phyloP scores from a whole-genome alignment of 2,888 invertebrate species.

The Drosophila pegasa region DNA sequence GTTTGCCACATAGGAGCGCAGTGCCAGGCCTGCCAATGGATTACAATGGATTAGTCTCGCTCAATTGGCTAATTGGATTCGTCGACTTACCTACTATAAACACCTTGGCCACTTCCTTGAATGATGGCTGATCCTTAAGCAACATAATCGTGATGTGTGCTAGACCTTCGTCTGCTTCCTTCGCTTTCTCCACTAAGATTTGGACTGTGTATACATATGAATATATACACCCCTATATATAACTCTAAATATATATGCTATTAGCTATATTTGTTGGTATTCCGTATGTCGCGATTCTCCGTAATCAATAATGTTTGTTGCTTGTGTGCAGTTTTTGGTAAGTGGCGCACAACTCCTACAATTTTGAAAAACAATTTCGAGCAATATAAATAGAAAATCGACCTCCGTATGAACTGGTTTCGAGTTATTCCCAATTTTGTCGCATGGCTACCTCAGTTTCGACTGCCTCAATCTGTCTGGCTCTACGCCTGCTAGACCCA shows the following conservation, averaged over 20 bases:
- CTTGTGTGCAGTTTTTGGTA: constrained; percentile 2
- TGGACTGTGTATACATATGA: background rate
- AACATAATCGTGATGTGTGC: constrained; percentile 27
- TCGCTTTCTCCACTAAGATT: constrained; percentile 6
- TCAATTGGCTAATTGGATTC: accelerated
- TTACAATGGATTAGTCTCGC: background rate
- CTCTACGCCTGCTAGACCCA: constrained; percentile 1
- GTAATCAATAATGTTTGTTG: constrained; percentile 1
- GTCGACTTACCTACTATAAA: constrained; percentile 49
- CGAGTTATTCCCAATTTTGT: background rate
- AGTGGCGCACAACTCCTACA: constrained; percentile 19
- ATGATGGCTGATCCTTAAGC: constrained; percentile 43
- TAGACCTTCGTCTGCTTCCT: background rate
- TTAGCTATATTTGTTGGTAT: background rate
- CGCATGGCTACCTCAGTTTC: background rate
- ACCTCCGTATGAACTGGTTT: constrained; percentile 14
- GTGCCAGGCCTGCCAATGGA: constrained; percentile 33
- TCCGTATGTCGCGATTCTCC: background rate
- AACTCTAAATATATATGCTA: background rate
- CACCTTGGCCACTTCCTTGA: constrained; percentile 51
- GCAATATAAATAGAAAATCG: constrained; percentile 29
- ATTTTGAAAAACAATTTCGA: constrained; percentile 43
- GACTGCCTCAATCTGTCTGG: background rate
- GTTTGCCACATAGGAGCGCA: constrained; percentile 51
- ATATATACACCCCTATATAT: background rate